Evolutionary conservation across 2,888 invertebrate species (phyloP).

Genomic region (Acanthosepion pharaonis): DNA sequence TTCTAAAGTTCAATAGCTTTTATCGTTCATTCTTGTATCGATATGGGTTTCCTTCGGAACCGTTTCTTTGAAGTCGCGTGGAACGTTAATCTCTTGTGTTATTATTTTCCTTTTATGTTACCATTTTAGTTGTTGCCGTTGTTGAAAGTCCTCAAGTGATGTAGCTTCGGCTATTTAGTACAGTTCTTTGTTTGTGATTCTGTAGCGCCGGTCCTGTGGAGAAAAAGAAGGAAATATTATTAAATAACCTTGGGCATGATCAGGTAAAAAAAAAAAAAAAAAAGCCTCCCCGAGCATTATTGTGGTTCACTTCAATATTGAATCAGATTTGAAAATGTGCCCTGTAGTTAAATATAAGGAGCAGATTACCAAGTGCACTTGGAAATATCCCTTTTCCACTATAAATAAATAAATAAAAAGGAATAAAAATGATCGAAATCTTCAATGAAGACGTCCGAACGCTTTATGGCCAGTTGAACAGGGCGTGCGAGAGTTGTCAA

Average conservation of each 20-base stretch:
- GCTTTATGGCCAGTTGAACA: background rate
- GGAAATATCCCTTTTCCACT: background rate
- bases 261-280: background rate
- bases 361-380: background rate
- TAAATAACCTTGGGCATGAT: background rate
- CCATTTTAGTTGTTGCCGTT: no score
- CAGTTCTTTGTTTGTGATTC: no score
- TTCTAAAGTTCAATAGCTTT: no score
- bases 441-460: background rate
- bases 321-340: background rate
- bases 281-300: background rate
- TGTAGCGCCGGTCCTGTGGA: no score
- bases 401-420: background rate
- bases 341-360: background rate
- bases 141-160: no score
- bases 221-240: background rate
- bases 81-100: no score
- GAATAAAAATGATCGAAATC: background rate
- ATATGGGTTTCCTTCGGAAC: no score
- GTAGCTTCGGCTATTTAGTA: no score
- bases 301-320: background rate
- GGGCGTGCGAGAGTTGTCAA: background rate
- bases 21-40: no score
- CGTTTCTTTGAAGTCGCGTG: no score
- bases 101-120: no score